Conservation (phyloP, 2,113 vertebrate species). For the Manacus vitellinus region DNA sequence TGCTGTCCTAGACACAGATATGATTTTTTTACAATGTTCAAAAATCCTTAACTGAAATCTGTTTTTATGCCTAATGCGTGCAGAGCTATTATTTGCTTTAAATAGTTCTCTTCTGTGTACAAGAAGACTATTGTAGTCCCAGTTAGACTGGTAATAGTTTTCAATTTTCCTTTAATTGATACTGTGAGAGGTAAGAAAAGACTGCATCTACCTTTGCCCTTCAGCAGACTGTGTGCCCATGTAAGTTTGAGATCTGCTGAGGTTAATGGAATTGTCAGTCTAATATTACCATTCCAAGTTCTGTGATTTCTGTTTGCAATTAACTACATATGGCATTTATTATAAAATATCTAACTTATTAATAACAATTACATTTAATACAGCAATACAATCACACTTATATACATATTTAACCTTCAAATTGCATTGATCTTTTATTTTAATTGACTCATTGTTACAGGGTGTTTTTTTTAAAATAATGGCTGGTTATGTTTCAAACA, state of each 20-base stretch:
- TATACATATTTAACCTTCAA: neutral
- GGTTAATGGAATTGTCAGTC: neutral
- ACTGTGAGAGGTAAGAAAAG: neutral
- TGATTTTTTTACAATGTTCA: neutral
- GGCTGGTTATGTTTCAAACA: neutral
- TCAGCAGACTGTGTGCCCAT: neutral
- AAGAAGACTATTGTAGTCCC: neutral
- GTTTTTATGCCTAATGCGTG: neutral
- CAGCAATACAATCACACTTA: neutral
- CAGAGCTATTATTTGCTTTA: neutral
- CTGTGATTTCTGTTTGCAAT: neutral
- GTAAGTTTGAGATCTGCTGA: neutral
- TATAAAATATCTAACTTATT: neutral
- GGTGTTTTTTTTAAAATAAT: neutral
- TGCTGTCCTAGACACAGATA: neutral
- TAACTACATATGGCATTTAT: neutral
- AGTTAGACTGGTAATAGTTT: neutral
- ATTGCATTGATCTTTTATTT: neutral
- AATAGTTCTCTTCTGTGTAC: neutral
- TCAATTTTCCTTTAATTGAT: neutral
- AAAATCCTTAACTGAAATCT: neutral
- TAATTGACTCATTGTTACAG: neutral
- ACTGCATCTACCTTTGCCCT: neutral
- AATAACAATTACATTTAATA: neutral
- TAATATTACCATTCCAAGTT: neutral